Evolutionary conservation across 64 coral and sea anemone species (phyloP).

Genomic region (Platygyra sinensis): DNA sequence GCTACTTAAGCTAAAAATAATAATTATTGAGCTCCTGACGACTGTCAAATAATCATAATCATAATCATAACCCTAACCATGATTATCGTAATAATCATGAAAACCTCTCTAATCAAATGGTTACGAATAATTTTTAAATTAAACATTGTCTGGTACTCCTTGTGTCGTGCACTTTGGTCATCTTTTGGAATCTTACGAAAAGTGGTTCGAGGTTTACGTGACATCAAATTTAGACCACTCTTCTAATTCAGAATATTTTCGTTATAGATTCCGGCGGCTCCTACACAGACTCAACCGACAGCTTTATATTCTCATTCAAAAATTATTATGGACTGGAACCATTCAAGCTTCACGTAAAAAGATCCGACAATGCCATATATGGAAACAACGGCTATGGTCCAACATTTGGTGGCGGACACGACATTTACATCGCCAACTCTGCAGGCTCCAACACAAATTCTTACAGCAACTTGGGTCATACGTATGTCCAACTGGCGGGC

Average conservation of each 20-base stretch:
- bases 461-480: slow-evolving; percentile 40
- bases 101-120: too few species aligned
- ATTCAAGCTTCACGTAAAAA: slow-evolving; percentile 16
- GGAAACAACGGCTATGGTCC: slow-evolving; percentile 31
- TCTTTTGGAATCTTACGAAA: too few species aligned
- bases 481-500: slow-evolving; percentile 7
- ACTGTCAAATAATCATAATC: too few species aligned
- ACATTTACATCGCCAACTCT: slow-evolving; percentile 34
- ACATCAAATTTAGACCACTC: too few species aligned
- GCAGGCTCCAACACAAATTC: slow-evolving; percentile 43
- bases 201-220: too few species aligned
- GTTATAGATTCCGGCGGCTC: slow-evolving; percentile 59
- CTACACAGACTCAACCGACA: slow-evolving; percentile 9
- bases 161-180: too few species aligned
- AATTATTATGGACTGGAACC: slow-evolving; percentile 44
- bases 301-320: slow-evolving; percentile 60
- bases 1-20: too few species aligned
- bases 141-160: too few species aligned
- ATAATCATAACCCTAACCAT: too few species aligned
- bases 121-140: too few species aligned
- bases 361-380: slow-evolving; percentile 14
- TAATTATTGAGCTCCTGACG: too few species aligned
- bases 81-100: too few species aligned
- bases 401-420: slow-evolving; percentile 58
- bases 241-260: not conserved